Conservation (phyloP, 2,888 invertebrate species). For the Eristalis tenax region DNA sequence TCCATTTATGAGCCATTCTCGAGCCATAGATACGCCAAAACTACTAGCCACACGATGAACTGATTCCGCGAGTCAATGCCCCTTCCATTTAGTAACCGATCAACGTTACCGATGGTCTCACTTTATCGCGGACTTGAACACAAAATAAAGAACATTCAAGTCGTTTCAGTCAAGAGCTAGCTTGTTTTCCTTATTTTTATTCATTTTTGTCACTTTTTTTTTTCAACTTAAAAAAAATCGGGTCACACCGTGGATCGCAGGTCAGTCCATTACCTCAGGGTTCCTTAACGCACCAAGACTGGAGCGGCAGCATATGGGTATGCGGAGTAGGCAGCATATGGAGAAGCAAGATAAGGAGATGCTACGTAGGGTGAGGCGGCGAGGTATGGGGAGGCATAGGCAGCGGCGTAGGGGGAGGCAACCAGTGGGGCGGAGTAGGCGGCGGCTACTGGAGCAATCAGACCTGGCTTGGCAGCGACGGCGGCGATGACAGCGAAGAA, state of each 20-base stretch:
- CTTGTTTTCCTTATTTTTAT: neutral
- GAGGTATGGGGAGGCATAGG: constrained; percentile 30
- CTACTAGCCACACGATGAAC: too few relatives aligned
- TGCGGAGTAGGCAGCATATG: constrained; percentile 64
- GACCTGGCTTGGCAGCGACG: constrained; percentile 59
- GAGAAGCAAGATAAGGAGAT: constrained; percentile 54
- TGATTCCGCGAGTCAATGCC: too few relatives aligned
- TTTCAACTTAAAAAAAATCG: constrained; percentile 23
- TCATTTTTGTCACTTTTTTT: constrained; percentile 8
- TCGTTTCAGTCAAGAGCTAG: neutral
- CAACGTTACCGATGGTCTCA: neutral
- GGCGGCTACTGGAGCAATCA: constrained; percentile 53
- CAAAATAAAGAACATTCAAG: neutral
- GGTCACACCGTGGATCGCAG: neutral
- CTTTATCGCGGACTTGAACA: neutral
- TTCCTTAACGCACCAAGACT: constrained; percentile 58
- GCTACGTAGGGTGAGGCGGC: constrained; percentile 58
- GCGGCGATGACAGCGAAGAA: constrained; percentile 58
- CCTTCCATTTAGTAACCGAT: neutral
- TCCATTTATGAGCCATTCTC: too few relatives aligned
- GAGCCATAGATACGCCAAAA: too few relatives aligned
- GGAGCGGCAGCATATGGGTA: constrained; percentile 60
- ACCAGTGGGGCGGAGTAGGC: constrained; percentile 57
- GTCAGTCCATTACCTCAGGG: neutral
- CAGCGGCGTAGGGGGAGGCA: constrained; percentile 55